Percentiles rank a stretch among this genome's conserved stretches.
Evolutionary conservation across 2,888 invertebrate species (phyloP).

Genomic region (Orchesellides sinensis): DNA sequence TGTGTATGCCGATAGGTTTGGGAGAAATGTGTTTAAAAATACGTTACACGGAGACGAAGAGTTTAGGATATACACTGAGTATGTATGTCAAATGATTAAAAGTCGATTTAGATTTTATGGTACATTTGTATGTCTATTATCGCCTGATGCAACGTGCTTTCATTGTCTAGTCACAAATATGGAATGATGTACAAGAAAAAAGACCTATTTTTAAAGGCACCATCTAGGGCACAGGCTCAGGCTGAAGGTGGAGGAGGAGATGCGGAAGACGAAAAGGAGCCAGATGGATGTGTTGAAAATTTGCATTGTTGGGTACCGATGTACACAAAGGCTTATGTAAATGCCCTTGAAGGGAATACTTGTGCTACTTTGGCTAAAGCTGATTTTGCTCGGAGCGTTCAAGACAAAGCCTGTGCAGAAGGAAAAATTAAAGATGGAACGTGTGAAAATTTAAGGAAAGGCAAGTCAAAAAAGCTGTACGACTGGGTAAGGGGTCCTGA

Average conservation of each 20-base stretch:
- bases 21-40: slow-evolving; percentile 30
- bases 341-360: slow-evolving; percentile 3
- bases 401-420: slow-evolving; percentile 9
- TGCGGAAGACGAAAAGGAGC: neutral
- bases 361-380: slow-evolving; percentile 22
- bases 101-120: neutral
- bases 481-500: slow-evolving; percentile 37
- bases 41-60: slow-evolving; percentile 42
- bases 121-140: neutral
- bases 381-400: neutral
- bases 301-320: slow-evolving; percentile 45
- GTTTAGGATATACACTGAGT: slow-evolving; percentile 54
- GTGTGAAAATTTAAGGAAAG: neutral
- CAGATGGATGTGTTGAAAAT: slow-evolving; percentile 13
- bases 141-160: too few species aligned
- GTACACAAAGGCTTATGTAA: slow-evolving; percentile 34
- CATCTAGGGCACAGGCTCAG: neutral
- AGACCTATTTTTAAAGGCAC: slow-evolving; percentile 33
- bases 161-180: slow-evolving; percentile 8
- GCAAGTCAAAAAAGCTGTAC: slow-evolving; percentile 13
- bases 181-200: slow-evolving; percentile 27
- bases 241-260: neutral
- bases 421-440: neutral
- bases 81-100: neutral
- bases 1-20: slow-evolving; percentile 52